Conservation (phyloP, 2,113 vertebrate species). For the Apteryx owenii region DNA sequence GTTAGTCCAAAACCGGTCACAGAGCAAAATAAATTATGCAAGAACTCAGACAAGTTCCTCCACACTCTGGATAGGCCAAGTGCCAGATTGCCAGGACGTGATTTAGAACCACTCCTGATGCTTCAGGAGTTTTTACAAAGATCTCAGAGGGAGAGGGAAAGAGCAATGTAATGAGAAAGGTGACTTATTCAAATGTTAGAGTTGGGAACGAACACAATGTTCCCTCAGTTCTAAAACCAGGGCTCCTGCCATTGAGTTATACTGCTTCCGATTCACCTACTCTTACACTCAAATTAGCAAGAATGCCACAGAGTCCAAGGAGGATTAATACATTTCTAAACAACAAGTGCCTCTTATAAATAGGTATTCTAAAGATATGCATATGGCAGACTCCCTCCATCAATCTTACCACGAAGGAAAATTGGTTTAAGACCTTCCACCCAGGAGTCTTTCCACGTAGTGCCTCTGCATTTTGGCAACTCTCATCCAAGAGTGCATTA, state of each 20-base stretch:
- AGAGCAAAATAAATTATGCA: not conserved
- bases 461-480: not conserved
- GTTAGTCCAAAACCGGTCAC: not conserved
- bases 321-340: not conserved
- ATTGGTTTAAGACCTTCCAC: not conserved
- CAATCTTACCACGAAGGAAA: not conserved
- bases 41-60: not conserved
- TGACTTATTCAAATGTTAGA: not conserved
- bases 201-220: not conserved
- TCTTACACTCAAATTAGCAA: not conserved
- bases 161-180: not conserved
- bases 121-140: not conserved
- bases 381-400: not conserved
- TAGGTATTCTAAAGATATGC: rapidly evolving
- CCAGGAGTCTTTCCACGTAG: not conserved
- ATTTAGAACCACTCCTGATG: not conserved
- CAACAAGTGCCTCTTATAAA: not conserved
- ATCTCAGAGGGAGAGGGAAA: not conserved
- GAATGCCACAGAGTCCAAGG: not conserved
- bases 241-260: not conserved
- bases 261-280: not conserved
- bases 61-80: rapidly evolving
- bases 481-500: not conserved
- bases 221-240: not conserved
- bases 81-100: not conserved